Base-by-base conservation (phyloP, 2,888 invertebrate species). In the Eledone cirrhosa region DNA sequence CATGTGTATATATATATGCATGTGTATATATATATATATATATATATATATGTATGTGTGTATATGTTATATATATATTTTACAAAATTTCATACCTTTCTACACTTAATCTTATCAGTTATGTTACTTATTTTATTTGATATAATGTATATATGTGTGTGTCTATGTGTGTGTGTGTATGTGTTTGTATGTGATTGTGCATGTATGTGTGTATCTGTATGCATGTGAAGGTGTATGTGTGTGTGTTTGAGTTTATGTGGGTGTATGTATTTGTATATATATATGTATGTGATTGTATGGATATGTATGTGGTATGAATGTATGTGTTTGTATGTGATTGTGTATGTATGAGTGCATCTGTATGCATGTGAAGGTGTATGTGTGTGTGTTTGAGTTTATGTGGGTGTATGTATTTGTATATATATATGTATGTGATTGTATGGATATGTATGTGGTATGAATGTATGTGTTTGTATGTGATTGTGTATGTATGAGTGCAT, bases 141-240 rank as follows among this genome's bases (percentile, higher is more conserved):
- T n/a, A n/a, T n/a, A n/a, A 63, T 63, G 27, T 63, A 63, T 63
- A 63, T 63, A 63, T 63, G 27, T 63, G 27, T 63, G 27, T 63
- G 27, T 63, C n/a, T 63, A 63, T 63, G 27, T 63, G 27, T 63
- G 8, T 63, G 8, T 63, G 8, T 63, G 8, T 63, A 13, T 63
- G 8, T 63, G 8, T 63, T 4, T 63, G 8, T n/a, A n/a, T n/a
- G n/a, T n/a, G n/a, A n/a, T n/a, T n/a, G n/a, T n/a, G n/a, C n/a
- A n/a, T n/a, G n/a, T 63, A 13, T 63, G 8, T 11, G n/a, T 53
- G n/a, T 53, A 53, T 53, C 53, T 2, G 53, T n/a, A 53, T 53
- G 4, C n/a, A 5, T 53, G 2, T n/a, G 53, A 3, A 22, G 19
- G 1, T 53, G n/a, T 53, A 5, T 5, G n/a, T 53, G 53, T 53